Conservation (phyloP, 2,113 vertebrate species). For the Erythrocercus mccallii region DNA sequence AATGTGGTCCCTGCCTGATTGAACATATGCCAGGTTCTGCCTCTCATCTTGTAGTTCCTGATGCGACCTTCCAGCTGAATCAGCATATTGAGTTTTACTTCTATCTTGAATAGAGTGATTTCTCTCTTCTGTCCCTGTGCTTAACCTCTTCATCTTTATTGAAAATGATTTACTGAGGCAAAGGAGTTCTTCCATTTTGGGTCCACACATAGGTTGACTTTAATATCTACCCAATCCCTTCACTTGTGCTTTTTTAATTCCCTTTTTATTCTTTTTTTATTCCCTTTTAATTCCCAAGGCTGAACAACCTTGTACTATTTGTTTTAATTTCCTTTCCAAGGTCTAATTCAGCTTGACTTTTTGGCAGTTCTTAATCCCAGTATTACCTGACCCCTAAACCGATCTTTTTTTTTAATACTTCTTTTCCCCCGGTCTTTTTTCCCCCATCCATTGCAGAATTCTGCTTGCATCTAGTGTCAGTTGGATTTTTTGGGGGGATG, state of each 20-base stretch:
- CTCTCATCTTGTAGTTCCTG: background rate
- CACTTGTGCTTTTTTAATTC: background rate
- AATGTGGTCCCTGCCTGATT: background rate
- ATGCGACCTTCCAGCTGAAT: background rate
- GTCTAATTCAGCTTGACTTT: slow-evolving; percentile 18
- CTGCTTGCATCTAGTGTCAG: background rate
- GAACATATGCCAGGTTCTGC: background rate
- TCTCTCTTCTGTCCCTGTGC: background rate
- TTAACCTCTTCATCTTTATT: background rate
- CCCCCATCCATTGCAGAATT: background rate
- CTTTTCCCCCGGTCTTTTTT: background rate
- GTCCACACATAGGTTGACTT: background rate
- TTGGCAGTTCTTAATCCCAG: slow-evolving; percentile 28
- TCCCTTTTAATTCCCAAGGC: background rate
- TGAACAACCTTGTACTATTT: slow-evolving; percentile 26
- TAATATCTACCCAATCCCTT: background rate
- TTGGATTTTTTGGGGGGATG: background rate
- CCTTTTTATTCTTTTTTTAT: background rate
- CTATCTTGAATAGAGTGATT: background rate
- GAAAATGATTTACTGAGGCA: background rate
- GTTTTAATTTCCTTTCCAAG: slow-evolving; percentile 46
- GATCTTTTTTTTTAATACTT: background rate
- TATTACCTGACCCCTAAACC: background rate
- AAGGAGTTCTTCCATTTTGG: background rate
- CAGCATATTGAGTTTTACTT: background rate